These are phyloP conservation scores for Mechanitis mazaeus DNA, from an alignment of 2,888 invertebrate genomes.

Conservation along the genomic window DNA sequence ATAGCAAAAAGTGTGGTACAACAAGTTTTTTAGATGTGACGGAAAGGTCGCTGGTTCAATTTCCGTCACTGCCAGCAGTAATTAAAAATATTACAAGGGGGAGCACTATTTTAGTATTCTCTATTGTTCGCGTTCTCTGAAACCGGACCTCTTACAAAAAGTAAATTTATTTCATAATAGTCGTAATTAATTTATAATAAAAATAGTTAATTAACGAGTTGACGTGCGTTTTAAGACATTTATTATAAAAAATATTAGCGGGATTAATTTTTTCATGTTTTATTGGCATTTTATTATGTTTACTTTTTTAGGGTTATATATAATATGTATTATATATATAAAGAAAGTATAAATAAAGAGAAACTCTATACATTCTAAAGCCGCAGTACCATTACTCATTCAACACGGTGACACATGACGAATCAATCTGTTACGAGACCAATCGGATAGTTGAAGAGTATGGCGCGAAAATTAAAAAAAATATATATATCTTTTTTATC, in stretches of 20 bases:
- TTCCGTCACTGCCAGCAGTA: constrained; percentile 1
- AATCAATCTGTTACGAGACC: constrained; percentile 63
- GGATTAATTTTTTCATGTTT: no score
- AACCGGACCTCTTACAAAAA: not conserved
- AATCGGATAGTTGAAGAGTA: constrained; percentile 40
- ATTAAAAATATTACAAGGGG: not conserved
- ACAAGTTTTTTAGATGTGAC: no score
- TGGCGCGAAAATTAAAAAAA: constrained; percentile 24
- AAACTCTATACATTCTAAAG: constrained; percentile 27
- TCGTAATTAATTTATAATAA: not conserved
- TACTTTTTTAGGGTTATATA: no score
- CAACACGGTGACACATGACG: constrained; percentile 71
- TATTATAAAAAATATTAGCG: no score
- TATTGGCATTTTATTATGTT: no score
- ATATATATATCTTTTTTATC: not conserved
- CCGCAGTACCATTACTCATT: constrained; percentile 66
- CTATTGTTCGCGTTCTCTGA: not conserved
- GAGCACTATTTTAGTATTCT: not conserved
- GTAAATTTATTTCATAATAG: not conserved
- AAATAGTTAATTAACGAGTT: not conserved
- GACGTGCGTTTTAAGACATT: not conserved
- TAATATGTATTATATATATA: not conserved
- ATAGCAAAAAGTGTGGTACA: not conserved
- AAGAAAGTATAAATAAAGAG: not conserved
- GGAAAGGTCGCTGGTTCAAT: constrained; percentile 1